Evolutionary conservation across 2,113 vertebrate species (phyloP), one percentile per base, ranked within the genome.

Genomic region (Orycteropus afer): DNA sequence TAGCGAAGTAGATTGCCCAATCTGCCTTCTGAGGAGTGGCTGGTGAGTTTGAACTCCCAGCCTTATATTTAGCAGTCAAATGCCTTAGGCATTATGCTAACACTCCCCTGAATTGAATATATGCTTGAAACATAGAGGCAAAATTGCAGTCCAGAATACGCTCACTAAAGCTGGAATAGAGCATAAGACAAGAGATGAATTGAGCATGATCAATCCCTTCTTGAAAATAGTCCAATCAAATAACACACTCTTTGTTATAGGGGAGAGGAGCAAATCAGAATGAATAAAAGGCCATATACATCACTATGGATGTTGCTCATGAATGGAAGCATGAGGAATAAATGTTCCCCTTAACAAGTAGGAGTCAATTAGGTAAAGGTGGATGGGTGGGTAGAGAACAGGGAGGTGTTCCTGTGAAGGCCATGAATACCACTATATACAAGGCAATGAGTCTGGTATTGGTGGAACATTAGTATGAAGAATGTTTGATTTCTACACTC

Each of bases 381-480:
- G 22, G 27, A 0, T 61, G 27, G 25, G 15, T 25, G 2, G 22
- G 10, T 61, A 32, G 67, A 79, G 32, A 49, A 27, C 3, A 27
- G 40, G 57, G 47, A 32, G 10, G 11, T 18, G 45, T 4, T 8
- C 3, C 2, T 27, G 9, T 2, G 57, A 91, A 82, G 45, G 42
- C 27, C 23, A 20, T 40, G 25, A 55, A 37, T 49, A 7, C 5
- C 7, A 4, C 49, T 37, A 0, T 6, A 14, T 9, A 0, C 1
- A 15, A 74, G 63, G 37, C 42, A 15, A 27, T 29, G 2, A 45
- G 55, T 15, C 63, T 12, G 1, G 5, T 34, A 14, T n/a, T 23
- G n/a, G 20, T 4, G 7, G 1, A 42, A 4, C 1, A 29, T 0
- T 51, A 29, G 27, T 15, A 34, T 17, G 25, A 69, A 34, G 0